Base-by-base conservation (phyloP, 37 sponge, comb jelly and placozoan species). In the Eunapius fragilis region DNA sequence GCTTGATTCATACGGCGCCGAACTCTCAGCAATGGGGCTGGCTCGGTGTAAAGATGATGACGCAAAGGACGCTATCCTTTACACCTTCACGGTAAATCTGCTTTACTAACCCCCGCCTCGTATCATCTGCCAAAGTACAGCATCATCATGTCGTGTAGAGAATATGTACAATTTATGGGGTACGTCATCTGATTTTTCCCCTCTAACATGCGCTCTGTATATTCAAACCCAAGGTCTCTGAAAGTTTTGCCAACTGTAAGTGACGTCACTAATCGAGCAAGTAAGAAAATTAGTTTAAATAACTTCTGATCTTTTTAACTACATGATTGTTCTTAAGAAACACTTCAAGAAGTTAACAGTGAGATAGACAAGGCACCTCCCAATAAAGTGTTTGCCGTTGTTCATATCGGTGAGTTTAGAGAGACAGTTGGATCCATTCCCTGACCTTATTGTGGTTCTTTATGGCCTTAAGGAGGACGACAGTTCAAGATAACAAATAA, bases 401-500 rank as follows among this genome's bases (percentile, higher is more conserved):
- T 95, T 10, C 88, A 89, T 70, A 87, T 95, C 49, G 50, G 95
- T 95, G 58, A 87, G 94, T 83, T 37, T 27, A 19, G 13, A 14
- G 22, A n/a, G 35, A 31, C 11, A n/a, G n/a, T n/a, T n/a, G n/a
- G 74, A 33, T 27, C 3, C 45, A 7, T 17, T 22, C 26, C 36
- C 31, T 50, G 14, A 6, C 2, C 36, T 31, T 35, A 0, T 34
- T 81, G 71, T 41, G 41, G 41, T 3, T 41, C 41, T 9, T 41
- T 41, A 41, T 75, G 19, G 30, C 32, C 27, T 80, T 10, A 74
- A 95, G 95, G 93, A 87, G 95, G 95, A 27, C 78, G 93, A 0
- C 95, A 95, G 81, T 91, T 91, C 88, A 95, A 95, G 73, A 71
- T 95, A 23, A 95, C 95, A 19, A 28, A 72, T 6, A 92, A 92